Evolutionary conservation across 2,113 vertebrate genomes (phyloP).

Genomic region (Silurus asotus): DNA sequence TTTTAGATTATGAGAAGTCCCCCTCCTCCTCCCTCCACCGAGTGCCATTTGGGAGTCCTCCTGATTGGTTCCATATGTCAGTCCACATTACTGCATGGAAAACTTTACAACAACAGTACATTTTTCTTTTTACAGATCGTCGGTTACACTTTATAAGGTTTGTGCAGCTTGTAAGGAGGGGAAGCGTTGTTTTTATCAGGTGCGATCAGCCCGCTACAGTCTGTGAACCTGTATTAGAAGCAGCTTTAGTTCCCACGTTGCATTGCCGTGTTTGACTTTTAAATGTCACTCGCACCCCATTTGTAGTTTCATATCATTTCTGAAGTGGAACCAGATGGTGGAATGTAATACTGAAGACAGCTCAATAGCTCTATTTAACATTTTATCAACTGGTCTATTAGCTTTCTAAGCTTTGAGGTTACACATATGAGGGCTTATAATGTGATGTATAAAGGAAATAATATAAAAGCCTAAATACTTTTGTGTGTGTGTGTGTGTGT

Average conservation of each 20-base stretch:
- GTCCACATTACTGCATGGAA: slow-evolving; percentile 46
- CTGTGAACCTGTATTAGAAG: slow-evolving; percentile 33
- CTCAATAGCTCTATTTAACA: slow-evolving; percentile 33
- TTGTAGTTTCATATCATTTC: slow-evolving; percentile 47
- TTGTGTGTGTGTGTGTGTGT: slow-evolving; percentile 13
- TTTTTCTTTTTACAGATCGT: slow-evolving; percentile 62
- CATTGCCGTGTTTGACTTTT: slow-evolving; percentile 33
- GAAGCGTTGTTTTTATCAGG: slow-evolving; percentile 74
- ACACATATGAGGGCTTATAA: slow-evolving; percentile 15
- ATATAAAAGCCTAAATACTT: background rate
- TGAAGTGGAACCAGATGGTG: slow-evolving; percentile 48
- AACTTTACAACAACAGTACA: slow-evolving; percentile 43
- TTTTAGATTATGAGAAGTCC: slow-evolving; percentile 24
- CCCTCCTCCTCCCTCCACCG: background rate
- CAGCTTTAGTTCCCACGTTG: slow-evolving; percentile 33
- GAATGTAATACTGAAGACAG: slow-evolving; percentile 15
- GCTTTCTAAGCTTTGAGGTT: slow-evolving; percentile 7
- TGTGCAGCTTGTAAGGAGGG: slow-evolving; percentile 70
- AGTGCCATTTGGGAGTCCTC: slow-evolving; percentile 32
- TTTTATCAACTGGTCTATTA: slow-evolving; percentile 18
- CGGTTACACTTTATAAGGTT: slow-evolving; percentile 60
- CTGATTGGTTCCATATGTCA: slow-evolving; percentile 52
- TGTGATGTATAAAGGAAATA: slow-evolving; percentile 19
- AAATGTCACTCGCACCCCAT: slow-evolving; percentile 33
- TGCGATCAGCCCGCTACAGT: slow-evolving; percentile 50